Evolutionary conservation across 2,888 invertebrate species (phyloP).

Genomic region (Philereme transversata): DNA sequence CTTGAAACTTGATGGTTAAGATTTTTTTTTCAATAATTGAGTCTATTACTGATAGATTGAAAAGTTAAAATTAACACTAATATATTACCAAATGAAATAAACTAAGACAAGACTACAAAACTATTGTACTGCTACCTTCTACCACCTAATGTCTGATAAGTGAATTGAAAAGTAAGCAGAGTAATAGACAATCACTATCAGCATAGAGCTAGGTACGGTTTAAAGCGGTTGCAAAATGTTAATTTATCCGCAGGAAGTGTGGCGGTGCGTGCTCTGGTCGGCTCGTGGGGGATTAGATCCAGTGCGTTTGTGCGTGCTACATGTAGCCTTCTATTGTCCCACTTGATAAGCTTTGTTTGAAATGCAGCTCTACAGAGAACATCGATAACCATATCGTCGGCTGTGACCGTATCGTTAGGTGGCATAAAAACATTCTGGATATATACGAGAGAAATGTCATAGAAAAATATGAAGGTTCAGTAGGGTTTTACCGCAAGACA

Average conservation of each 20-base stretch:
- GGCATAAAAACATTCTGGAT: conserved; percentile 4
- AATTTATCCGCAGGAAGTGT: conserved; percentile 58
- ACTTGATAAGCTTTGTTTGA: conserved; percentile 36
- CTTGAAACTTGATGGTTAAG: no score
- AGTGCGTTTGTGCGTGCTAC: conserved; percentile 64
- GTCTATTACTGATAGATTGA: no score
- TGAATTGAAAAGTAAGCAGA: not conserved
- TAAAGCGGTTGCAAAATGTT: conserved; percentile 58
- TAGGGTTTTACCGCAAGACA: conserved; percentile 60
- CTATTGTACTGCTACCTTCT: no score
- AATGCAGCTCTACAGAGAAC: conserved; percentile 7
- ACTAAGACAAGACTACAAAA: no score
- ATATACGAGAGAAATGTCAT: not conserved
- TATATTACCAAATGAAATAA: no score
- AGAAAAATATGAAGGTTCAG: conserved; percentile 26
- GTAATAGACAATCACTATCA: not conserved
- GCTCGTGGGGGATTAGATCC: conserved; percentile 67
- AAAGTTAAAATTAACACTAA: no score
- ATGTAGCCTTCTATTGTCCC: conserved; percentile 61
- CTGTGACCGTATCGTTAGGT: not conserved
- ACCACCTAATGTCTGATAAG: not conserved
- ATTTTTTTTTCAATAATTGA: no score
- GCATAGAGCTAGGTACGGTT: not conserved
- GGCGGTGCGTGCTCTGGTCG: conserved; percentile 66
- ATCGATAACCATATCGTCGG: conserved; percentile 1